Evolutionary conservation across 2,888 invertebrate genomes (phyloP), one percentile per base, ranked within the genome.

Genomic region (Dioctria rufipes): DNA sequence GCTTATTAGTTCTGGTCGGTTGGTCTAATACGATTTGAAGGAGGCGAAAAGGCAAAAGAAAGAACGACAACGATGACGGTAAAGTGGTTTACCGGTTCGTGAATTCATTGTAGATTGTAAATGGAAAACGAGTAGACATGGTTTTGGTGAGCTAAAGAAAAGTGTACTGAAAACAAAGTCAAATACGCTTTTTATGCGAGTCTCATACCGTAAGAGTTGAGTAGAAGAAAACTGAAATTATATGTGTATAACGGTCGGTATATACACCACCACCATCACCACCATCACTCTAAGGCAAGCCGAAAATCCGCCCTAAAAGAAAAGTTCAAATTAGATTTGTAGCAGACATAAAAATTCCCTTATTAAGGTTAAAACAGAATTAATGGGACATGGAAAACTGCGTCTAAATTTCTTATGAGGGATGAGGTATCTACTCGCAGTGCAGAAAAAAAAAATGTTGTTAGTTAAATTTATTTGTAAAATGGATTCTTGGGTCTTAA

Each of bases 1-100:
- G 67, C 67, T 67, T 67, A 67, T 67, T 67, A 67, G 46, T 67
- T 67, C 67, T 67, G 67, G 67, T 67, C 67, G 67, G 67, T 67
- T 67, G 67, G 43, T 67, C 67, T 67, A 67, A 67, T 67, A 46
- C 67, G 67, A 46, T 67, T 67, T 67, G 25, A 46, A 3, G 9
- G 13, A 43, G 3, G 25, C 25, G 25, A 25, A 25, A 25, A 25
- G 25, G 25, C 25, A 25, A 25, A 25, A 25, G 25, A 25, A 25
- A 25, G 25, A 25, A 25, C 25, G 25, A 25, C 2, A 25, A 25
- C 25, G 25, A 25, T 25, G 42, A 66, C 40, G 46, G 49, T 46
- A 49, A 67, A 67, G 67, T 67, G 46, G 67, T 67, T 67, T 67
- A 9, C 46, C 46, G 67, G 42, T 67, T 67, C 67, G 43, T 67